A percentile compares a stretch with the other conserved stretches of the same genome.
These are phyloP conservation scores for Calypte anna DNA, from an alignment of 2,113 vertebrate genomes.

Conservation along the genomic window DNA sequence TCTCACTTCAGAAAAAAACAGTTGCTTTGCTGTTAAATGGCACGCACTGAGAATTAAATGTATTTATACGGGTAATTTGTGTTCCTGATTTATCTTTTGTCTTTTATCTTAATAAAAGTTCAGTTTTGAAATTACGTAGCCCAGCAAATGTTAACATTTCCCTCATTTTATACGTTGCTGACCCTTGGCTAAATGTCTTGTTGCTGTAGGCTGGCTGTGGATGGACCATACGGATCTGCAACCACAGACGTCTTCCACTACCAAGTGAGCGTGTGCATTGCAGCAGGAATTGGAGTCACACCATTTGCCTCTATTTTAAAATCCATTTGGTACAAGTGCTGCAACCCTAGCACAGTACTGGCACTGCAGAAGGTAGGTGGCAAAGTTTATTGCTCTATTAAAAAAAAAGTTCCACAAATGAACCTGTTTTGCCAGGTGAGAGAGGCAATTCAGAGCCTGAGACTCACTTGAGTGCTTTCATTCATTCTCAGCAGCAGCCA, in stretches of 20 bases:
- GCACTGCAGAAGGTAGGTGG: constrained; percentile 78
- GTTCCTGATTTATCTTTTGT: neutral
- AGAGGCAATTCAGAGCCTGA: neutral
- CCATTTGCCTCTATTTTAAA: constrained; percentile 83
- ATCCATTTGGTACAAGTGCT: constrained; percentile 78
- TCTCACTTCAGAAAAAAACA: constrained; percentile 7
- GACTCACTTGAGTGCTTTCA: neutral
- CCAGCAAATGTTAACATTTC: neutral
- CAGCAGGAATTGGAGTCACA: constrained; percentile 82
- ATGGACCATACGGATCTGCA: constrained; percentile 80
- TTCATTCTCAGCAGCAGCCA: neutral
- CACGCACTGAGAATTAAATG: constrained; percentile 21
- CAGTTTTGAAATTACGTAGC: neutral
- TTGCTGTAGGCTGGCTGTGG: constrained; percentile 77
- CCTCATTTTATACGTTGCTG: neutral
- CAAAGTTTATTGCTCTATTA: neutral
- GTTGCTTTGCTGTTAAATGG: constrained; percentile 22
- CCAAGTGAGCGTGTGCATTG: constrained; percentile 78
- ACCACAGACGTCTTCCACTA: constrained; percentile 78
- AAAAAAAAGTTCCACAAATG: constrained; percentile 1
- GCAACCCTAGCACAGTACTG: constrained; percentile 34
- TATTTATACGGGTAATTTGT: neutral
- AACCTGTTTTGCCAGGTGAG: neutral
- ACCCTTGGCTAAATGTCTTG: neutral
- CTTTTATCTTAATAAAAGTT: neutral